Conservation (phyloP, 2,888 invertebrate species). For the Lacanobia oleracea region DNA sequence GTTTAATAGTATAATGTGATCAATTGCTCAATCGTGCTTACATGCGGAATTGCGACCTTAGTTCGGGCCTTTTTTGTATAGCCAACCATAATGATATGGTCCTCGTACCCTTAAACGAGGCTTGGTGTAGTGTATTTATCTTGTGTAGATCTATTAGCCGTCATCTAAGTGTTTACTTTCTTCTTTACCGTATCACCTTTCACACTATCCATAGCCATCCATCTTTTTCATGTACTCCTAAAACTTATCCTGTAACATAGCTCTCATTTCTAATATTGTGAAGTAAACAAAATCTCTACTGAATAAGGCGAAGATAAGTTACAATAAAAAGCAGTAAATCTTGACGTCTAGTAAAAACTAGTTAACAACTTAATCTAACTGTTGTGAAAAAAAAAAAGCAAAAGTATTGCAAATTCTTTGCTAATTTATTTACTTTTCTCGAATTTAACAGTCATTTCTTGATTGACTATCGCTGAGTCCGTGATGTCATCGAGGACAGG, state of each 20-base stretch:
- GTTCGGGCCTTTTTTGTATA: not conserved
- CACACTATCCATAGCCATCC: not conserved
- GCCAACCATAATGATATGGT: not conserved
- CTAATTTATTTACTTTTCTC: conserved; percentile 50
- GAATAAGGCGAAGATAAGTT: conserved; percentile 6
- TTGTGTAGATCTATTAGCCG: not conserved
- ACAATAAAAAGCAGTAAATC: conserved; percentile 18
- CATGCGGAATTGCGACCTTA: not conserved
- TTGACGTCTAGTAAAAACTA: conserved; percentile 34
- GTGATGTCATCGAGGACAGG: conserved; percentile 4
- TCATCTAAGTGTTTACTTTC: not conserved
- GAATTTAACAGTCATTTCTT: conserved; percentile 44
- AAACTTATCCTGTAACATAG: not conserved
- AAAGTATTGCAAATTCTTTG: conserved; percentile 50
- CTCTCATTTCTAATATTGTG: not conserved
- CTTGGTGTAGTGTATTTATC: not conserved
- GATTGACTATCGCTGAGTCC: conserved; percentile 31
- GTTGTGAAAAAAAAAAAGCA: conserved; percentile 44
- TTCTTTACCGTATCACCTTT: not conserved
- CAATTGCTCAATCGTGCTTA: too few relatives aligned
- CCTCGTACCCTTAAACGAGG: too few relatives aligned
- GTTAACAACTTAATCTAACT: conserved; percentile 27
- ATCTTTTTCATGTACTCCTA: not conserved
- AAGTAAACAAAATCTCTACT: conserved; percentile 5
- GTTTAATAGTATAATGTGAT: too few relatives aligned